A percentile compares a stretch with the other conserved stretches of the same genome.
These are phyloP conservation scores for Zaprionus nigranus DNA, from an alignment of 1,140 invertebrate genomes.

Conservation along the genomic window DNA sequence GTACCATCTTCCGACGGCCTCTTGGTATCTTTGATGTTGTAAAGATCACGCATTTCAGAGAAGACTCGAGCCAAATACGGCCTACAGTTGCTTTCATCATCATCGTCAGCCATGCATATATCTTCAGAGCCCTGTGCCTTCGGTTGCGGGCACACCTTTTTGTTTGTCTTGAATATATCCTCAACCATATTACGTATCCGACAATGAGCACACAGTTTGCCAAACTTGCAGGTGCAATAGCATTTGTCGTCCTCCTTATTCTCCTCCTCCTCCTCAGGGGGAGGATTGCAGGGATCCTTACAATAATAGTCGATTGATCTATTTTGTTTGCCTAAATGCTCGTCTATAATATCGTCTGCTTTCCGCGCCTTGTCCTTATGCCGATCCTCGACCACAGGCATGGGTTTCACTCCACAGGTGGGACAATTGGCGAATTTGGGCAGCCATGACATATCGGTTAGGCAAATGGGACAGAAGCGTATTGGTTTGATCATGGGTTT, in stretches of 20 bases:
- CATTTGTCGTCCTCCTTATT: constrained; percentile 23
- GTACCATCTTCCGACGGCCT: constrained; percentile 12
- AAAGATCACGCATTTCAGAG: constrained; percentile 64
- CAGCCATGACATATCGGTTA: constrained; percentile 64
- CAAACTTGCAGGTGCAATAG: constrained; percentile 59
- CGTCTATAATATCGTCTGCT: constrained; percentile 43
- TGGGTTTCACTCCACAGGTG: constrained; percentile 44
- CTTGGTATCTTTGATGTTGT: constrained; percentile 50
- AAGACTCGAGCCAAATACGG: constrained; percentile 67
- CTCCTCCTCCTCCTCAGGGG: background rate
- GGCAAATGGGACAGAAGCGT: constrained; percentile 63
- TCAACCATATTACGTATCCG: constrained; percentile 59
- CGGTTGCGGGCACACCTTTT: constrained; percentile 16
- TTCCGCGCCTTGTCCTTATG: constrained; percentile 14
- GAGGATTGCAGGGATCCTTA: constrained; percentile 22
- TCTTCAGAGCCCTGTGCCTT: constrained; percentile 46
- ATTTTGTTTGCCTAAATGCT: constrained; percentile 30
- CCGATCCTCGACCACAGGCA: constrained; percentile 17
- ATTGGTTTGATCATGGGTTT: constrained; percentile 39
- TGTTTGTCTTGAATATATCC: constrained; percentile 51
- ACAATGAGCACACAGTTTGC: constrained; percentile 62
- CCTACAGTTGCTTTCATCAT: constrained; percentile 39
- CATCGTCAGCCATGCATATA: constrained; percentile 29
- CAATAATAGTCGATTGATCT: constrained; percentile 20
- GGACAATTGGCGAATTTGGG: constrained; percentile 57